phyloP scores from a whole-genome alignment of 2,113 vertebrate species.

The Anser brachyrhynchus region DNA sequence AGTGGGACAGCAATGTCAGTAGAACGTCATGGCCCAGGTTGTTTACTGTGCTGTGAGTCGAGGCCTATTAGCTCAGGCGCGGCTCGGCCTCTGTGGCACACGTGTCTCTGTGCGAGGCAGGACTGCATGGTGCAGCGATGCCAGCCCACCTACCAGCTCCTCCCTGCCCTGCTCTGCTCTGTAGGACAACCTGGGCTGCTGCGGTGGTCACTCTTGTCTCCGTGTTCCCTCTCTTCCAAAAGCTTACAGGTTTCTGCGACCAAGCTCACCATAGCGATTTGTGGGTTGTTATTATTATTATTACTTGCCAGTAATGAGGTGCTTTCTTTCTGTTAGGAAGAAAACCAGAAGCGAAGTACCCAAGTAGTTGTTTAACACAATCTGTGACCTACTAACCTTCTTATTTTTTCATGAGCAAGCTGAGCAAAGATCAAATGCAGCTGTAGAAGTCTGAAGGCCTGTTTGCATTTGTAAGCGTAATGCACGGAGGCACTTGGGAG shows the following conservation, averaged over 20 bases:
- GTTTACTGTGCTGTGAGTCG: not conserved
- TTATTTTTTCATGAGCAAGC: not conserved
- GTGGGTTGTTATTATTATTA: not conserved
- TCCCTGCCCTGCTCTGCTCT: not conserved
- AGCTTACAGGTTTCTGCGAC: not conserved
- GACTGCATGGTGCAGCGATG: accelerated
- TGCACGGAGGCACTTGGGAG: not conserved
- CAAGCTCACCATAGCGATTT: not conserved
- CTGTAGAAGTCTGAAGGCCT: not conserved
- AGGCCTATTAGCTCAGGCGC: not conserved
- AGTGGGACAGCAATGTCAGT: not conserved
- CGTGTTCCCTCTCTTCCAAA: not conserved
- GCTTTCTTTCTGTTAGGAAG: not conserved
- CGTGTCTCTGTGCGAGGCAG: not conserved
- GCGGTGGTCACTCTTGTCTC: not conserved
- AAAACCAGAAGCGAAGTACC: not conserved
- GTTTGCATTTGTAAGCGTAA: not conserved
- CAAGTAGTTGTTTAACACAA: not conserved
- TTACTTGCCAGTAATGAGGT: not conserved
- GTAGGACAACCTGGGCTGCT: not conserved
- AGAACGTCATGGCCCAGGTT: not conserved
- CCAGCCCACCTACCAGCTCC: accelerated
- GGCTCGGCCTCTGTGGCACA: not conserved
- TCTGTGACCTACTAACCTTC: not conserved
- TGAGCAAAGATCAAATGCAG: not conserved